Evolutionary conservation across 2,797 vertebrate genomes (phyloP), one percentile per base, ranked within the genome.

Genomic region (Emys orbicularis): DNA sequence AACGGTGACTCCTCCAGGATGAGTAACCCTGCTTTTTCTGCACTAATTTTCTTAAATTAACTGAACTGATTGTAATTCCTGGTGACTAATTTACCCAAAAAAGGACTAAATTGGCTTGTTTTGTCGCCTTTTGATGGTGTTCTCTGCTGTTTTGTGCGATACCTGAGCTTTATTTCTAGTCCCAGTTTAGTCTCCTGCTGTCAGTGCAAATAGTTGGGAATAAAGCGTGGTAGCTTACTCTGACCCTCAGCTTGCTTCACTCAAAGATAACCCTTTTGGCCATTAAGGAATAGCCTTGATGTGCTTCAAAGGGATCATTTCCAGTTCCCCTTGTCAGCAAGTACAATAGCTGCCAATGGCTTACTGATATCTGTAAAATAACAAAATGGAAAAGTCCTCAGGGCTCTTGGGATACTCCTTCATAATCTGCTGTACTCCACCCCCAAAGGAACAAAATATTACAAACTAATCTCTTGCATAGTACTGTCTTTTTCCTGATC

Each of bases 111-210:
- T 10, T 7, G 16, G 5, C 13, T 25, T 0, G 4, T 68, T 65
- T 57, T 37, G 11, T 31, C 31, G 6, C 61, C 18, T 61, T 86
- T 31, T 94, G 13, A 0, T 0, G 2, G n/a, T 86, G 6, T 31
- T 90, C 93, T 86, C 92, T 81, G 13, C 80, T 92, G 34, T 52
- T 90, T 79, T 93, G 19, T 96, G 74, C 91, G 80, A 16, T 4
- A 0, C 19, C 85, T 0, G 5, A 44, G 29, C 29, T 49, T 76
- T 44, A 76, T 76, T 29, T 77, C 74, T 77, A 31, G 44, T 49
- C 41, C 41, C 47, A 47, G 12, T 47, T 49, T 77, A 49, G 13
- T 49, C 44, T 31, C 47, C 27, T 76, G 21, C 74, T 47, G 12
- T 76, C 44, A 16, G 12, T 47, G 74, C 27, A 76, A 16, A 76